Conservation (phyloP, 23 tunicate species). For the Halocynthia roretzi region DNA sequence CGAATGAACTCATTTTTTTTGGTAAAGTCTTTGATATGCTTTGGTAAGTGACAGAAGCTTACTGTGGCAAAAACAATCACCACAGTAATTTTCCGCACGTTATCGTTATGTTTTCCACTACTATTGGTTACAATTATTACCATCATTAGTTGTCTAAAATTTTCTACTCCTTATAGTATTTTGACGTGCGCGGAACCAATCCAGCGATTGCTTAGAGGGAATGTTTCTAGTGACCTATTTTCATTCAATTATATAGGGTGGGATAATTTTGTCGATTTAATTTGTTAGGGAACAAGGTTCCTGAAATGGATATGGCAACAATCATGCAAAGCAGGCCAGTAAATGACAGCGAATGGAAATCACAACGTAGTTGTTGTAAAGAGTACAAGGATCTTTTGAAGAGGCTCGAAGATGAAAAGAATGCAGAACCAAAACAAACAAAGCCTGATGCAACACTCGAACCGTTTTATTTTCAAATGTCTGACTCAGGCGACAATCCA, state of each 20-base stretch:
- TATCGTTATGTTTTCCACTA: too few relatives aligned
- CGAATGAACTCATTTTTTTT: too few relatives aligned
- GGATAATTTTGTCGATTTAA: neutral
- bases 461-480: constrained; percentile 1
- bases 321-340: neutral
- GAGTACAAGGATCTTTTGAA: constrained; percentile 26
- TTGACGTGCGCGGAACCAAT: too few relatives aligned
- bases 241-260: neutral
- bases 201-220: too few relatives aligned
- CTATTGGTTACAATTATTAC: too few relatives aligned
- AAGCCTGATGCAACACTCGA: neutral
- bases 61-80: too few relatives aligned
- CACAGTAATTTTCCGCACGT: too few relatives aligned
- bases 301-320: neutral
- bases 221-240: neutral
- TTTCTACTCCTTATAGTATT: too few relatives aligned
- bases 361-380: constrained; percentile 19
- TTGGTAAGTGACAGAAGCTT: too few relatives aligned
- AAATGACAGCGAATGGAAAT: constrained; percentile 1
- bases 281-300: neutral
- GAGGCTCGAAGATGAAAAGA: neutral
- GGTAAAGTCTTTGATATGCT: too few relatives aligned
- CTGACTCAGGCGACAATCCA: constrained; percentile 2
- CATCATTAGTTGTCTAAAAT: too few relatives aligned
- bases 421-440: neutral